Evolutionary conservation across 2,888 invertebrate genomes (phyloP), one percentile per base, ranked within the genome.

Genomic region (Drosophila diplacantha): DNA sequence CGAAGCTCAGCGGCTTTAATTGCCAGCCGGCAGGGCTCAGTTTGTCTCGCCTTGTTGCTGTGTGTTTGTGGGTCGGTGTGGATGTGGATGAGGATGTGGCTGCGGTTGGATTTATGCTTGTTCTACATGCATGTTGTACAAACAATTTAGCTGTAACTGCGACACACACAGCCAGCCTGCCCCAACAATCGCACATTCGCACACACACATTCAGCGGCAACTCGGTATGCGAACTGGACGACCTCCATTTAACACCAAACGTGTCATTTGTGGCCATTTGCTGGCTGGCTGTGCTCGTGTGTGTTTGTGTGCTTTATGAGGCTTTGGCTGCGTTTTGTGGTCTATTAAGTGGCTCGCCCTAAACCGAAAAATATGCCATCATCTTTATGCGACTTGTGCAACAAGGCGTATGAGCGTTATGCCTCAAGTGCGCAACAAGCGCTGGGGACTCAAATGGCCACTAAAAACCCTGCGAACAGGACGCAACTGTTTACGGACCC

Each of bases 211-310:
- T 22, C 34, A 26, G 43, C 35, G 44, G 37, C 41, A 54, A 54
- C 43, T 55, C 26, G 22, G 69, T 67, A 54, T 54, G 71, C 59
- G 67, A 49, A 64, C 65, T 52, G 49, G 56, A 62, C 83, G 81
- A 84, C 79, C 79, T 83, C 83, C 81, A 83, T 83, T 83, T 83
- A 84, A 80, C 85, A 84, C 85, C 85, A 81, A 84, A 83, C 83
- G 83, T 80, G 80, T 83, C 81, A 84, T 80, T 80, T 80, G 80
- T 71, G 80, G 85, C 75, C 75, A 84, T 80, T 80, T 81, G 69
- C 63, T 60, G 64, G 63, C 55, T 65, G 75, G 24, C n/a, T 22
- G 14, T 49, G 22, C 16, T 16, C 26, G 22, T 50, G 68, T 51
- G 31, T 20, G 50, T 22, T 34, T 46, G 57, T 65, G 44, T 67